Evolutionary conservation across 2,113 vertebrate genomes (phyloP).

Genomic region (Jaculus jaculus): DNA sequence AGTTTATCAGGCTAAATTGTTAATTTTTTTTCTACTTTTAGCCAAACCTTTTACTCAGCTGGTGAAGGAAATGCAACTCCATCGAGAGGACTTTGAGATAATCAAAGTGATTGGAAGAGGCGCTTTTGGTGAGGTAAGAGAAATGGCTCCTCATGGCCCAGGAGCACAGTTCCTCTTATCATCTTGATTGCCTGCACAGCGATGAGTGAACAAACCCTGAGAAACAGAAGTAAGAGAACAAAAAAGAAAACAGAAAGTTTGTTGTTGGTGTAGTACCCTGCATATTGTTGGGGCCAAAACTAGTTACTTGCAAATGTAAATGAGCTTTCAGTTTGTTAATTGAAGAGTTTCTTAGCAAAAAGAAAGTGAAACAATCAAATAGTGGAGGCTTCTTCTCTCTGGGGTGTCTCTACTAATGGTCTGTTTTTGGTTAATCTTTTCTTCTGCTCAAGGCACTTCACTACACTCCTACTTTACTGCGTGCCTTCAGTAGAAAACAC

Average conservation of each 20-base stretch:
- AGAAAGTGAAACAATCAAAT: rapidly evolving
- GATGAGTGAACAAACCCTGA: not conserved
- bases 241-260: not conserved
- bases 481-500: not conserved
- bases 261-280: not conserved
- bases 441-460: not conserved
- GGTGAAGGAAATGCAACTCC: conserved; percentile 90
- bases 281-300: not conserved
- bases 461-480: not conserved
- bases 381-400: not conserved
- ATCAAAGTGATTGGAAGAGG: conserved; percentile 91
- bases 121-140: conserved; percentile 90
- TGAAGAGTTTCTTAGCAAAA: not conserved
- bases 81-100: conserved; percentile 90
- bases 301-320: not conserved
- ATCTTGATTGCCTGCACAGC: too few relatives aligned
- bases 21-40: conserved; percentile 65
- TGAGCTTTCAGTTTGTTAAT: not conserved
- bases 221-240: not conserved
- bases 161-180: rapidly evolving
- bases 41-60: conserved; percentile 89
- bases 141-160: rapidly evolving
- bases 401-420: rapidly evolving
- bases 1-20: not conserved
- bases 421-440: not conserved